Base-by-base conservation (phyloP, 2,797 vertebrate genomes). In the Enteromius radiatus region DNA sequence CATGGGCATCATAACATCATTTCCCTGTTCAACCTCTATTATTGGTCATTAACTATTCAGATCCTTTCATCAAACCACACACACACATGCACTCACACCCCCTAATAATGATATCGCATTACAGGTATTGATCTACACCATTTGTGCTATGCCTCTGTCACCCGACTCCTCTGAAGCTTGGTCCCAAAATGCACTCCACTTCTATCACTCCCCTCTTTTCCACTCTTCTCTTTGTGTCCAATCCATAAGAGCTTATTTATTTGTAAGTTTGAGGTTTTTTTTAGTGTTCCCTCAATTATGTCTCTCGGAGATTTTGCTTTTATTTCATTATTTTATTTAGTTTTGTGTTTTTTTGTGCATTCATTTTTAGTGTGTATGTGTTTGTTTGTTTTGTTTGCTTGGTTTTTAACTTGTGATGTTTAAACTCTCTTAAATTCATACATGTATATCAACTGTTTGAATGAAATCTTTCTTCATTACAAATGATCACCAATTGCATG, bases 71-170 rank as follows among this genome's bases (percentile, higher is more conserved):
- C 83, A 67, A 65, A 80, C 64, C 79, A 74, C 67, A 81, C 84
- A 76, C 70, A 59, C 52, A 36, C 56, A 63, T 52, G 43, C 45
- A 19, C 17, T 28, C 63, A 49, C 76, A 63, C 75, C 68, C 64
- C 41, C 76, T 84, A 78, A 88, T 89, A 86, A 86, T 86, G 73
- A 88, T 87, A 87, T 90, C 81, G 23, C 45, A 77, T 90, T 89
- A 88, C 86, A 85, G 36, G 69, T 86, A 89, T 89, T 84, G 85
- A 88, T 88, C 84, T 65, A 59, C 67, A 85, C 82, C 78, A 87
- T 85, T 82, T 81, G 81, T 77, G 64, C 78, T 54, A 56, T 17
- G 47, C 67, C 73, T 59, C 31, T 81, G 82, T 84, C 84, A 88
- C 69, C 78, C 9, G 76, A 87, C 71, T 81, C 85, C 61, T 63